Evolutionary conservation across 2,888 invertebrate species (phyloP), one percentile per base, ranked within the genome.

Genomic region (Leucania comma): DNA sequence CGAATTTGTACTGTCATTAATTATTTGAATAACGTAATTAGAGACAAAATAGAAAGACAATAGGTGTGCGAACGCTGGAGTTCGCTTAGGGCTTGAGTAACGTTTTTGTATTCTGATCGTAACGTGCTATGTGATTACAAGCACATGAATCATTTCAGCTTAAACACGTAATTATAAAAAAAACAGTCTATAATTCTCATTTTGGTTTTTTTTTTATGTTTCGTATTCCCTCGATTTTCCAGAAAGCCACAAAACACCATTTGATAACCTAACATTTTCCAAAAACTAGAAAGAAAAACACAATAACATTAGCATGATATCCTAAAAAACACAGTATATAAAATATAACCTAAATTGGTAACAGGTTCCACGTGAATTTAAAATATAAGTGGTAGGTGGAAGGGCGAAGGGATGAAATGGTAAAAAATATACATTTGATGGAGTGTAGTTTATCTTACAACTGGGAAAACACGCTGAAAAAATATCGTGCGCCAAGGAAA

Each of bases 401-500:
- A 67, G 62, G 75, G 74, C 72, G 70, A 68, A 86, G 83, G 80
- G 82, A 75, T 75, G 81, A 78, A 86, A 88, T 88, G 89, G 89
- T 91, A 93, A 93, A 94, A 94, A 93, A 93, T 91, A 92, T 91
- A 93, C 93, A 91, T 95, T 94, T 95, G 95, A 95, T 94, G 93
- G 93, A 94, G 93, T 92, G 92, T 94, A 95, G 95, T 95, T 95
- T 96, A 95, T 95, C 93, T 95, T 95, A 93, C 96, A 93, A 92
- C 94, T 95, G 95, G 93, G 93, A 94, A 95, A 96, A 95, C 94
- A 94, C 89, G 82, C 91, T 93, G 93, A 93, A 95, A 96, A 96
- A 95, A 96, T 95, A 96, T 93, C 94, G 93, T 88, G 91, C 88
- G 93, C 94, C 90, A 95, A 95, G 94, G 92, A 96, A 96, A 96